Evolutionary conservation across 2,888 invertebrate genomes (phyloP), one percentile per base, ranked within the genome.

Genomic region (Folsomia manolachei): DNA sequence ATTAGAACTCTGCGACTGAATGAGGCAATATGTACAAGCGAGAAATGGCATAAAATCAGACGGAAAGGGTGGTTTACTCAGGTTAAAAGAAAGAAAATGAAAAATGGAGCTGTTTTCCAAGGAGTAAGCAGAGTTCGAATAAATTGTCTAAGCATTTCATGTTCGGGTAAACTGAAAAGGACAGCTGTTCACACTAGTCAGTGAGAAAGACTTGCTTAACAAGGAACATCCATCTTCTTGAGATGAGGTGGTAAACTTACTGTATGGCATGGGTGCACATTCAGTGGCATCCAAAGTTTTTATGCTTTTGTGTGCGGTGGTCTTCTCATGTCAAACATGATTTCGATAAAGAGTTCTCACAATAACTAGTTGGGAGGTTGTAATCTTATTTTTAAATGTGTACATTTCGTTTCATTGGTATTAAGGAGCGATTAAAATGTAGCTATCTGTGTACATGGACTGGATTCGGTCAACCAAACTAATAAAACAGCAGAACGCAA

Each of bases 101-200:
- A 71, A 75, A 77, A 75, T 75, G 73, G 75, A 71, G 71, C 66
- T 71, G 68, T 63, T 53, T 64, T 74, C 69, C 53, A 69, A 70
- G 69, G 62, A 73, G 69, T 72, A 61, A 56, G 74, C 74, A 70
- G 69, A 74, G 74, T 70, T 73, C 70, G 70, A 70, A 72, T 75
- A 75, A 73, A 75, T 71, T 75, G 75, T 75, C 72, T 77, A 77
- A 76, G 77, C 76, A 76, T 71, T 73, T 75, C 71, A 70, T 21
- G 62, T 70, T 74, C 65, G 63, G 69, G 71, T 75, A 75, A 76
- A 77, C 62, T 71, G 75, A 75, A 75, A 70, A 73, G 72, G 77
- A 77, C 77, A 77, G 77, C 77, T 77, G 77, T 74, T 71, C 52
- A 27, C 69, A 68, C 4, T 14, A 39, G 39, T 39, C 39, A 39